Percentiles rank a stretch among this genome's conserved stretches.
These are phyloP conservation scores for Lasaia peninsularis DNA, from an alignment of 1,140 invertebrate genomes.

Conservation along the genomic window DNA sequence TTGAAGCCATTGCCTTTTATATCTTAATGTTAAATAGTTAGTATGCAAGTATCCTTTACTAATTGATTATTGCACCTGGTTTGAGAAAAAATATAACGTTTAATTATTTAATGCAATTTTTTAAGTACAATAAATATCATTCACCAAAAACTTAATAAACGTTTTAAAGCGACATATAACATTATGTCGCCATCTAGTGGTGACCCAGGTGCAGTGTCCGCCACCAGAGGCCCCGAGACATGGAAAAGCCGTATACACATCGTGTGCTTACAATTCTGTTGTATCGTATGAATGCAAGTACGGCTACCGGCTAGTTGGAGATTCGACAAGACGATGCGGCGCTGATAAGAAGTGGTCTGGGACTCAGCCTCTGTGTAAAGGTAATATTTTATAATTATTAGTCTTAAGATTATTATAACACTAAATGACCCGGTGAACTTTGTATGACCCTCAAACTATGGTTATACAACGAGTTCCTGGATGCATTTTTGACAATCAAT, in stretches of 20 bases:
- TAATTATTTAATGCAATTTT: no score
- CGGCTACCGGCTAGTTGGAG: conserved; percentile 93
- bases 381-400: conserved; percentile 59
- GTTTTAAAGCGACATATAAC: conserved; percentile 53
- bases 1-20: no score
- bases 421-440: no score
- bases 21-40: no score
- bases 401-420: no score
- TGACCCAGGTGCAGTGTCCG: conserved; percentile 93
- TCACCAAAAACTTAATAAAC: conserved; percentile 29
- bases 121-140: no score
- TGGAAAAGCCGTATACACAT: conserved; percentile 93
- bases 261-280: conserved; percentile 95
- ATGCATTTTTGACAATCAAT: no score
- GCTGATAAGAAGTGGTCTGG: conserved; percentile 96
- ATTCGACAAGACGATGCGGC: conserved; percentile 90
- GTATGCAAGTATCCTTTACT: no score
- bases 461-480: no score
- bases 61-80: no score
- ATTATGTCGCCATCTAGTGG: conserved; percentile 79
- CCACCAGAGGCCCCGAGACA: conserved; percentile 92
- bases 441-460: no score
- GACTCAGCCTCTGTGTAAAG: conserved; percentile 90
- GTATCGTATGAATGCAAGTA: conserved; percentile 96
- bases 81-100: no score